These are phyloP conservation scores for Phengaris alcon DNA, from an alignment of 2,888 invertebrate species.

Conservation along the genomic window DNA sequence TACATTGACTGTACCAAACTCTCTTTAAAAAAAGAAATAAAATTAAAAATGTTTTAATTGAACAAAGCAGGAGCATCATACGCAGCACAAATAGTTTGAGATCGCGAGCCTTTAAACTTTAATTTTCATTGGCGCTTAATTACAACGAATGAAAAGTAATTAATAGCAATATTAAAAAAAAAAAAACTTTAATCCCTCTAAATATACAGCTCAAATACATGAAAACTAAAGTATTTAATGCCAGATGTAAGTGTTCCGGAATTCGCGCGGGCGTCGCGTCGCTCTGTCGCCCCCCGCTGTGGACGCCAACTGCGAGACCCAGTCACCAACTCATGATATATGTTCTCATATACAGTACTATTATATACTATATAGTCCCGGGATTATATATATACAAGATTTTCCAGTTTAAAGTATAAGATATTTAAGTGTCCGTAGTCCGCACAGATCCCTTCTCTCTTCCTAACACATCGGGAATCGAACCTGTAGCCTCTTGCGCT, in stretches of 20 bases:
- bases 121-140: too few relatives aligned
- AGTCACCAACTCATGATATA: neutral
- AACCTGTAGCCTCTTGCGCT: neutral
- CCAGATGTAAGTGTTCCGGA: neutral
- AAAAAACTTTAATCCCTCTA: neutral
- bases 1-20: too few relatives aligned
- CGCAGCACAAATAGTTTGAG: too few relatives aligned
- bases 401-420: neutral
- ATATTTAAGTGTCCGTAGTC: too few relatives aligned
- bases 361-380: neutral
- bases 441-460: too few relatives aligned
- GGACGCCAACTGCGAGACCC: neutral
- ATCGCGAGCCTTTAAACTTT: too few relatives aligned
- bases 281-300: neutral
- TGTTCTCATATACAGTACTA: neutral
- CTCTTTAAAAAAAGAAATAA: too few relatives aligned
- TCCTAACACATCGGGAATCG: neutral
- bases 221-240: neutral
- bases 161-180: too few relatives aligned
- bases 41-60: too few relatives aligned
- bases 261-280: neutral
- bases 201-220: neutral
- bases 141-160: too few relatives aligned
- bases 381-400: neutral
- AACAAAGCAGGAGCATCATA: too few relatives aligned